Conservation (phyloP, 2,113 vertebrate genomes). For the Ancistrus triradiatus region DNA sequence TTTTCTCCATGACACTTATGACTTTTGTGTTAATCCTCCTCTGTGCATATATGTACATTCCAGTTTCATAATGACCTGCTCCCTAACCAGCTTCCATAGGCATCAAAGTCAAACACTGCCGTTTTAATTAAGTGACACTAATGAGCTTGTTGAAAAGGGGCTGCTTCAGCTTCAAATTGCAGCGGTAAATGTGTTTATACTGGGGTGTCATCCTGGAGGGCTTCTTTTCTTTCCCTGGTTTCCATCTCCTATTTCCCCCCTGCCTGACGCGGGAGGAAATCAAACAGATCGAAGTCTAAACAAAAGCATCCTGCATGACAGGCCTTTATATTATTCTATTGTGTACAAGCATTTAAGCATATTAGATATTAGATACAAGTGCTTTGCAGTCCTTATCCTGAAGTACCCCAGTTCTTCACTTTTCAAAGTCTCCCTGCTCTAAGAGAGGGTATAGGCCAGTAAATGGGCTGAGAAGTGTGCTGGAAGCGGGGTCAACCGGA, state of each 20-base stretch:
- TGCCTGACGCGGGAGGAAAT: constrained; percentile 21
- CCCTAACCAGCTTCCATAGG: constrained; percentile 71
- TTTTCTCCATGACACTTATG: not conserved
- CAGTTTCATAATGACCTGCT: constrained; percentile 32
- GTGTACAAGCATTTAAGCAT: not conserved
- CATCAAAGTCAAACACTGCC: constrained; percentile 92
- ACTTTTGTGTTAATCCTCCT: constrained; percentile 8
- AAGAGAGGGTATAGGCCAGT: too few species aligned
- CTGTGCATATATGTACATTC: constrained; percentile 17
- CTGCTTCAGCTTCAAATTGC: constrained; percentile 81
- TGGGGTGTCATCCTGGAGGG: constrained; percentile 85
- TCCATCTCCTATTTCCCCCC: too few species aligned
- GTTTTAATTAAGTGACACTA: constrained; percentile 95
- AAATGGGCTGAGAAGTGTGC: too few species aligned
- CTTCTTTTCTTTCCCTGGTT: constrained; percentile 7
- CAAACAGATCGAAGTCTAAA: constrained; percentile 10
- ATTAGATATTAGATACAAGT: not conserved
- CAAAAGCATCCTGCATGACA: not conserved
- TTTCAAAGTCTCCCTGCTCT: too few species aligned
- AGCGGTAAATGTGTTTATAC: constrained; percentile 92
- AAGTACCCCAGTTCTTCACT: too few species aligned
- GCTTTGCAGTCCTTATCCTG: too few species aligned
- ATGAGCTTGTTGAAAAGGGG: constrained; percentile 89
- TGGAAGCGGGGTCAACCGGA: too few species aligned
- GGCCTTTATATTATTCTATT: too few species aligned